A percentile compares a stretch with the other conserved stretches of the same genome.
Evolutionary conservation across 2,113 vertebrate species (phyloP).

Genomic region (Benthochromis sp.): DNA sequence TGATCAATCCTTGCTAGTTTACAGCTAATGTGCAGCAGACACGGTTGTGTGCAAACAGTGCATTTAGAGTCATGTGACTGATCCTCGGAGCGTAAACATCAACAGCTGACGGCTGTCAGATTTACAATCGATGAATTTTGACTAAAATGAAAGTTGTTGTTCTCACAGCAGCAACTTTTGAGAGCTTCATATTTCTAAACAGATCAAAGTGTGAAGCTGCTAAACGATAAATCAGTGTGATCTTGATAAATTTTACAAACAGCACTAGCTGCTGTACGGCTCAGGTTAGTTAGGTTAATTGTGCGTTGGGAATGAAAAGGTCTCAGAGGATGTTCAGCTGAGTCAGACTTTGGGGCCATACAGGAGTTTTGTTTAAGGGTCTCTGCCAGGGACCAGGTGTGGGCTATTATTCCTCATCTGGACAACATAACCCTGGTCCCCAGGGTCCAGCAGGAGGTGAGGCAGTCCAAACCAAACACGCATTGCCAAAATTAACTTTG

Average conservation of each 20-base stretch:
- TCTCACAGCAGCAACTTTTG: background rate
- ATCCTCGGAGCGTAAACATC: background rate
- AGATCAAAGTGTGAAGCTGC: background rate
- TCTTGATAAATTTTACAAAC: background rate
- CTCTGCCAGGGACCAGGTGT: constrained; percentile 55
- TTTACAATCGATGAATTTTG: background rate
- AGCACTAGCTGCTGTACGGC: background rate
- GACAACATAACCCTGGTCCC: constrained; percentile 50
- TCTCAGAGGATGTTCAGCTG: constrained; percentile 45
- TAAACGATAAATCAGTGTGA: background rate
- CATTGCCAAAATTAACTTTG: constrained; percentile 53
- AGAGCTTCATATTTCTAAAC: background rate
- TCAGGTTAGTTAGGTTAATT: background rate
- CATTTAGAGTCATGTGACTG: background rate
- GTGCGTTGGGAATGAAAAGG: background rate
- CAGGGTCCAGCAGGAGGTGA: constrained; percentile 22
- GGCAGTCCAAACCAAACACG: constrained; percentile 28
- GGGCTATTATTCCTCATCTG: constrained; percentile 64
- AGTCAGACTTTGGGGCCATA: constrained; percentile 48
- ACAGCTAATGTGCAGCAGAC: background rate
- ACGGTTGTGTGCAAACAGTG: background rate
- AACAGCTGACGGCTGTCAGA: background rate
- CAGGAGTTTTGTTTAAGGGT: constrained; percentile 1
- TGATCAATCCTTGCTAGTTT: background rate
- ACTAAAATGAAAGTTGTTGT: background rate